Base-by-base conservation (phyloP, 2,888 invertebrate genomes). In the Drosophila melanosoma region DNA sequence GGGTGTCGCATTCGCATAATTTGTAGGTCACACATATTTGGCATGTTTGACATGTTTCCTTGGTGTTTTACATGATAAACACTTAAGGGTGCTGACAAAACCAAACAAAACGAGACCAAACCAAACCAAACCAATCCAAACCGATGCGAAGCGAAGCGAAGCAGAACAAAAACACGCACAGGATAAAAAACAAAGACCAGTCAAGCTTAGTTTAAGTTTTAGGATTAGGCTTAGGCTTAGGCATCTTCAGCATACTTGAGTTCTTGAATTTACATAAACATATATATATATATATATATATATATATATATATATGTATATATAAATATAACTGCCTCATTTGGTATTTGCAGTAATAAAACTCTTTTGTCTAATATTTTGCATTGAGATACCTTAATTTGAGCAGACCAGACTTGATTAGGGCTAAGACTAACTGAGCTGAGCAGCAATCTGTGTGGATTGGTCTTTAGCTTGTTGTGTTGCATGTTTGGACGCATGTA, bases 31-130 rank as follows among this genome's bases (percentile, higher is more conserved):
- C 80, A 77, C 89, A 90, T 90, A 86, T 84, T 86, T 87, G 79
- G 82, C 75, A 90, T 91, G 90, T 91, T 89, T 87, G 83, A 83
- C 89, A 90, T 90, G 87, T 83, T 85, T 88, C 77, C 82, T 90
- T 80, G 79, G 73, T 85, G 83, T 89, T 90, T 79, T 79, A 90
- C 91, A 89, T 81, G 86, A 87, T 90, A 87, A 89, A 86, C 87
- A 89, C 82, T 89, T 79, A 74, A 86, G 82, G 81, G 80, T 86
- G 83, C 53, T 49, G 56, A 70, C 74, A 53, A 69, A 75, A 66
- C 65, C 62, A 45, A 65, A 52, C 74, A 53, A 69, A 75, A 66
- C 65, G 59, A 45, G 62, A 52, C 29, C 52, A 49, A 52, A 32
- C 48, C 52, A 49, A 52, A 32, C 48, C 11, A 40, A 40, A n/a